phyloP scores from a whole-genome alignment of 2,113 vertebrate genomes.

The Phrynosoma blainvillii region DNA sequence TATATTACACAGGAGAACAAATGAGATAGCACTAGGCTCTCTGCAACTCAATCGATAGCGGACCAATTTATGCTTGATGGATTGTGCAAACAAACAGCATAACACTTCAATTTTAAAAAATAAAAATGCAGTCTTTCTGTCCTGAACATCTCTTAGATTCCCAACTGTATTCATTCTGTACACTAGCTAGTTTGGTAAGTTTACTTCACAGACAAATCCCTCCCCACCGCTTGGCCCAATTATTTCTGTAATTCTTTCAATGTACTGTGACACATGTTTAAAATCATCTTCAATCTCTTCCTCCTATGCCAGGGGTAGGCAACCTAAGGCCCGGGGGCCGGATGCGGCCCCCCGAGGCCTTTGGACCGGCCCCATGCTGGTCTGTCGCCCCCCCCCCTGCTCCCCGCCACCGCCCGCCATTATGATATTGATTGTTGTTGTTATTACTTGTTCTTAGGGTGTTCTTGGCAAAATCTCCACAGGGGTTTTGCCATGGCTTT shows the following conservation, averaged over 20 bases:
- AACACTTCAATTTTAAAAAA: neutral
- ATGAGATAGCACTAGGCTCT: conserved; percentile 8
- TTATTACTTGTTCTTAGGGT: too few relatives aligned
- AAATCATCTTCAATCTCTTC: too few relatives aligned
- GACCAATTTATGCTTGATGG: conserved; percentile 13
- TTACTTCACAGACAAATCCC: neutral
- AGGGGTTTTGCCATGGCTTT: too few relatives aligned
- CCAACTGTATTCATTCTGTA: neutral
- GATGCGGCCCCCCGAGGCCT: too few relatives aligned
- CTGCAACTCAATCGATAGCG: neutral
- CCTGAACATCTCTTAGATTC: neutral
- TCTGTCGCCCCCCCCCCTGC: too few relatives aligned
- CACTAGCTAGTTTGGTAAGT: neutral
- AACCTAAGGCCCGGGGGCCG: too few relatives aligned
- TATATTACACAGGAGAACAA: neutral
- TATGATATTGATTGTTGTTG: too few relatives aligned
- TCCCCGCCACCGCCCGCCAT: too few relatives aligned
- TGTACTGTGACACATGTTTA: neutral
- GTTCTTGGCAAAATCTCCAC: too few relatives aligned
- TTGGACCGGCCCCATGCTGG: too few relatives aligned
- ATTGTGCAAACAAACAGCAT: neutral
- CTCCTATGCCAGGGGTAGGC: too few relatives aligned
- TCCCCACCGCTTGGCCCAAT: neutral
- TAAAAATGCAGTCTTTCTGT: neutral
- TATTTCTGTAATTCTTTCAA: neutral